Conservation (phyloP, 2,888 invertebrate genomes). For the Caenorhabditis drosophilae region DNA sequence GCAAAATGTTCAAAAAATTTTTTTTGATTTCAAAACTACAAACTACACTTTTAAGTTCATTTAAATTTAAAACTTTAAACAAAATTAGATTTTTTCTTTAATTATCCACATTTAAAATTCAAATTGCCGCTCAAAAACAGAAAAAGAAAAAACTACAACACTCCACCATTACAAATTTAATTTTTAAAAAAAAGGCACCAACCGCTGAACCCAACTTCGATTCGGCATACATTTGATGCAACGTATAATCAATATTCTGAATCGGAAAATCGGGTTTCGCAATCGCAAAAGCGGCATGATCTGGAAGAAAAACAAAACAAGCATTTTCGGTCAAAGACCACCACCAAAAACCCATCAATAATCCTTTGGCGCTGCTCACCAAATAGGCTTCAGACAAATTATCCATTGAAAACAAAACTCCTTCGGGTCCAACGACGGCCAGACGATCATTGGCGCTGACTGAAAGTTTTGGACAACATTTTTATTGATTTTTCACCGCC, state of each 20-base stretch:
- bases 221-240: constrained; percentile 63
- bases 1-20: too few species aligned
- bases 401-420: constrained; percentile 64
- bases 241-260: constrained; percentile 67
- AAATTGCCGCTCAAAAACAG: too few species aligned
- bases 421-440: constrained; percentile 62
- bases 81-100: too few species aligned
- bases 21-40: too few species aligned
- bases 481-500: neutral
- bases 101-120: too few species aligned
- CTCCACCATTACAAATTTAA: too few species aligned
- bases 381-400: constrained; percentile 55
- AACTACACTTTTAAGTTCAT: too few species aligned
- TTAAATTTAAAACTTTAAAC: too few species aligned
- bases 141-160: too few species aligned
- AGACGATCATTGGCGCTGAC: constrained; percentile 45
- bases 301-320: too few species aligned
- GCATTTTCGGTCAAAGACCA: too few species aligned
- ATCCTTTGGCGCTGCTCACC: constrained; percentile 23
- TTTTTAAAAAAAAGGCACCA: neutral
- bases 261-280: constrained; percentile 69
- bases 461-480: constrained; percentile 1
- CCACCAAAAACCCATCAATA: too few species aligned
- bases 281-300: constrained; percentile 69
- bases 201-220: constrained; percentile 40